These are phyloP conservation scores for Zaprionus tsacasi DNA, from an alignment of 1,140 invertebrate species.

Conservation along the genomic window DNA sequence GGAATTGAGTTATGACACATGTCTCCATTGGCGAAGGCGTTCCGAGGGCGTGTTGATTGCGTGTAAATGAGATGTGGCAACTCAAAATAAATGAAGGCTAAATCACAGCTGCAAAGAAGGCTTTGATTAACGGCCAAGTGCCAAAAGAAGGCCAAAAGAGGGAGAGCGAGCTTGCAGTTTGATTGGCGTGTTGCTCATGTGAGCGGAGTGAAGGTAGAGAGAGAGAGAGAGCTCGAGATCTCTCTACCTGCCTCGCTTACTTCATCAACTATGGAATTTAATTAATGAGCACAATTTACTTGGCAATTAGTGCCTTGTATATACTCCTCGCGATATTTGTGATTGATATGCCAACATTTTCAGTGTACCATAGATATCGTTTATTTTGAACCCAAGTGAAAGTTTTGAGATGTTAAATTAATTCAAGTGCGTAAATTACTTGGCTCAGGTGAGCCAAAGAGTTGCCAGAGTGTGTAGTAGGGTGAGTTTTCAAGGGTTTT, in stretches of 20 bases:
- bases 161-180: slow-evolving; percentile 29
- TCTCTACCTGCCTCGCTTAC: neutral
- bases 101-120: slow-evolving; percentile 39
- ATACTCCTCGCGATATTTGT: slow-evolving; percentile 58
- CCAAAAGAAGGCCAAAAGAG: slow-evolving; percentile 28
- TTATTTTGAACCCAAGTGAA: slow-evolving; percentile 19
- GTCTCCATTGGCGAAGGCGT: slow-evolving; percentile 38
- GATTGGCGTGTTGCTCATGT: slow-evolving; percentile 32
- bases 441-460: slow-evolving; percentile 63
- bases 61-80: slow-evolving; percentile 60
- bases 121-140: slow-evolving; percentile 48
- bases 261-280: slow-evolving; percentile 47
- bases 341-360: slow-evolving; percentile 67
- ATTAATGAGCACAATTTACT: slow-evolving; percentile 76
- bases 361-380: slow-evolving; percentile 47
- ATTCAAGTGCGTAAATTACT: slow-evolving; percentile 78
- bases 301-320: slow-evolving; percentile 65
- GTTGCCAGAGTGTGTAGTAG: neutral
- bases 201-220: neutral
- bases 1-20: slow-evolving; percentile 75
- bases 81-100: slow-evolving; percentile 32
- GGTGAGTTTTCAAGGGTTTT: neutral
- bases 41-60: slow-evolving; percentile 48
- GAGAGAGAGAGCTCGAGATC: no score
- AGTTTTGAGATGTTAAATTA: slow-evolving; percentile 65